phyloP scores from a whole-genome alignment of 2,888 invertebrate species.

The Ophraella communa region DNA sequence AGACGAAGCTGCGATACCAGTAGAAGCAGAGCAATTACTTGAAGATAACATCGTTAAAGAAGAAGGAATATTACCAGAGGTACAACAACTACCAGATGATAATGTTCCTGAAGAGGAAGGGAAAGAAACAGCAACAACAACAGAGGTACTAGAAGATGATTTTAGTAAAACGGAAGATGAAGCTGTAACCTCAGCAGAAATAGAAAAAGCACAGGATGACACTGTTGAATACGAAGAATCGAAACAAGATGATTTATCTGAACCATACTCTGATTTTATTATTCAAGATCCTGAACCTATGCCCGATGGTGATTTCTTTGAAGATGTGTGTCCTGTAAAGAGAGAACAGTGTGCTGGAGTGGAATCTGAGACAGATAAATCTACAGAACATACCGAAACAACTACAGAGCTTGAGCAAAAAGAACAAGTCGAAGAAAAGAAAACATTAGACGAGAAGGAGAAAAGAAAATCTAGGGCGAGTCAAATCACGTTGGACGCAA shows the following conservation, averaged over 20 bases:
- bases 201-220: too few species aligned
- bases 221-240: too few species aligned
- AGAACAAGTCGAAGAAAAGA: not conserved
- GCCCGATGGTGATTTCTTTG: not conserved
- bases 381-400: not conserved
- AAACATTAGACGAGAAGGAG: not conserved
- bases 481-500: not conserved
- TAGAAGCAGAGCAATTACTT: too few species aligned
- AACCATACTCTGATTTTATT: not conserved
- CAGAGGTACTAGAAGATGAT: too few species aligned
- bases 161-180: too few species aligned
- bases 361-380: not conserved
- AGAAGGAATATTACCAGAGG: too few species aligned
- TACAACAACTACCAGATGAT: too few species aligned
- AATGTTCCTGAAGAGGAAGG: too few species aligned
- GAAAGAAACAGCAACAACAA: too few species aligned
- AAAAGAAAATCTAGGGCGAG: not conserved
- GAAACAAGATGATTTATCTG: not conserved
- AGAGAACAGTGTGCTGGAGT: not conserved
- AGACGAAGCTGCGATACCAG: too few species aligned
- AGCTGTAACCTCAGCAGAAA: too few species aligned
- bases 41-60: too few species aligned
- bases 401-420: not conserved
- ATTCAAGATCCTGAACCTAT: not conserved
- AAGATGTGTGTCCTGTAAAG: conserved; percentile 13